A percentile compares a stretch with the other conserved stretches of the same genome.
Evolutionary conservation across 2,888 invertebrate species (phyloP).

Genomic region (Stegophylla sp.): DNA sequence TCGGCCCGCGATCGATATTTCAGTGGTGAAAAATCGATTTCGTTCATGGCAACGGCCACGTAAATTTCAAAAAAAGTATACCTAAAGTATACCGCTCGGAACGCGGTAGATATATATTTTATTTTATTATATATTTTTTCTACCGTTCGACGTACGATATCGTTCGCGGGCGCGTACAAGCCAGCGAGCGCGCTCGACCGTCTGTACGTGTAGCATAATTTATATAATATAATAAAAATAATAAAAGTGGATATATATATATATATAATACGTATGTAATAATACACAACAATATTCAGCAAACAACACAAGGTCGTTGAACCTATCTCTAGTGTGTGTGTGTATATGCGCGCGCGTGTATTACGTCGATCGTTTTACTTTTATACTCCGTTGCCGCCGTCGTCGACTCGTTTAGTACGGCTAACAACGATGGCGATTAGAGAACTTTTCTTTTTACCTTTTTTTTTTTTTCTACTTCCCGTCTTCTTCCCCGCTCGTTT

Average conservation of each 20-base stretch:
- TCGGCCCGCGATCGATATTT: background rate
- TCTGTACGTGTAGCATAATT: background rate
- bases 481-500: no score
- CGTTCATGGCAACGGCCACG: background rate
- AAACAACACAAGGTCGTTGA: slow-evolving; percentile 56
- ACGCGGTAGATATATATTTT: background rate
- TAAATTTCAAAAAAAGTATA: background rate
- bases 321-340: slow-evolving; percentile 27
- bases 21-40: background rate
- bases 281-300: slow-evolving; percentile 43
- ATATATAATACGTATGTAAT: slow-evolving; percentile 31
- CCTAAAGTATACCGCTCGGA: slow-evolving; percentile 30
- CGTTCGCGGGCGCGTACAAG: background rate
- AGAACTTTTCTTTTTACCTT: background rate
- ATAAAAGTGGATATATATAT: background rate
- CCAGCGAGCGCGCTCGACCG: no score
- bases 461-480: no score
- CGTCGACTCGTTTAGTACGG: background rate
- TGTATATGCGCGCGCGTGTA: slow-evolving; percentile 24
- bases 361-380: slow-evolving; percentile 55
- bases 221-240: background rate
- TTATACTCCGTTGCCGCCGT: slow-evolving; percentile 5
- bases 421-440: background rate
- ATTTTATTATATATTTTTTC: background rate
- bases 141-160: background rate